Evolutionary conservation across 92 coral and sea anemone genomes (phyloP), one percentile per base, ranked within the genome.

Genomic region (Meandrina meandrites): DNA sequence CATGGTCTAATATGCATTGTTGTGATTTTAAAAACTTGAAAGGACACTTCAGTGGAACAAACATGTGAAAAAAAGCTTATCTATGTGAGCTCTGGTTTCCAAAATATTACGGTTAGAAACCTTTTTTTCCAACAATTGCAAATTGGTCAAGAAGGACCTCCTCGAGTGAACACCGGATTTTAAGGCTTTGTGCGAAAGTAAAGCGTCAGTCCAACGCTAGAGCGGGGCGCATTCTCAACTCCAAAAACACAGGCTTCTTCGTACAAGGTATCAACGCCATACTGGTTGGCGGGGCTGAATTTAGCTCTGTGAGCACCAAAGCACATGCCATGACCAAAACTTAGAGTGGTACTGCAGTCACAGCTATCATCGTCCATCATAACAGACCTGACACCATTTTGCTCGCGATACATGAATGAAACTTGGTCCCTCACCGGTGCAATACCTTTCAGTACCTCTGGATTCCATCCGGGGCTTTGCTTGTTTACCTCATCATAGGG

Each of bases 351-450:
- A 40, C 17, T 2, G 42, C 94, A 91, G 37, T 89, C 87, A 54
- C 94, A 89, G 76, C 56, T 70, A 66, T 92, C 89, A 32, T 92
- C 92, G 67, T 92, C 94, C 76, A 92, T 80, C 66, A 92, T 68
- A 45, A 92, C 70, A 1, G 94, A 92, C 86, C 37, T 92, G 30
- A 92, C 92, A 30, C 94, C 92, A 16, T 89, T 51, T 47, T 89
- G 89, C n/a, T 74, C 85, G n/a, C 92, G 90, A 86, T 92, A 89
- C 94, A 92, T 92, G 75, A 92, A 89, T 32, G 94, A 89, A 83
- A 86, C 89, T 76, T 89, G 94, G 6, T 18, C 22, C 1, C 5
- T 54, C 60, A 37, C 78, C 7, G 79, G 92, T 50, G 74, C 47
- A 17, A 47, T 83, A 68, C 94, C 94, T 45, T 79, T 86, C 27